Evolutionary conservation across 2,797 vertebrate species (phyloP), one percentile per base, ranked within the genome.

Genomic region (Pipistrellus nathusii): DNA sequence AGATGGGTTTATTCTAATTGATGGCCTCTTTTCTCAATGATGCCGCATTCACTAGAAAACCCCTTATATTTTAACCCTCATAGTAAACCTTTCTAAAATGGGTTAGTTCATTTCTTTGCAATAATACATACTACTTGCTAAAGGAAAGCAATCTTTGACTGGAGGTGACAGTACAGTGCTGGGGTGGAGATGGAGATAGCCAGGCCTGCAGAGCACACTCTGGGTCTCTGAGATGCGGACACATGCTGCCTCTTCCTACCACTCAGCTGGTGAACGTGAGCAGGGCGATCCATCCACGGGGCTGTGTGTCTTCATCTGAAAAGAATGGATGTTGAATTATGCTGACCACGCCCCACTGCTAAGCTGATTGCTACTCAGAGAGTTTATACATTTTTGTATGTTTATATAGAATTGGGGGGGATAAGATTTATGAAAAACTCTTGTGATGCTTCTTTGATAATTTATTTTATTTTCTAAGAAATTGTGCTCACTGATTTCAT

Each of bases 251-350:
- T 76, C 27, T 27, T 38, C 23, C 66, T 27, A 20, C 23, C 12
- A 0, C 68, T 80, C 25, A 48, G 73, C 44, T 12, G n/a, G 20
- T 14, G 46, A 77, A n/a, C 4, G 0, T 13, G 17, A 64, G 6
- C 38, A 35, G 57, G 7, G n/a, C 0, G 0, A 13, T 23, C 8
- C 20, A 18, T 44, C 35, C 76, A 2, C 0, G 0, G 1, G 25
- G 53, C 69, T 62, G 4, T 3, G 48, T 21, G 3, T 35, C 21
- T 46, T 51, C 41, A 2, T 51, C 55, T 35, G 44, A 25, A 35
- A 81, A 69, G 77, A 81, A 6, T 5, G 53, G 27, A n/a, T 0
- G 27, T 32, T 38, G 11, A 0, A 0, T 59, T 38, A 23, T 72
- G 78, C n/a, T 44, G 46, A 46, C 75, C 3, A 8, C 27, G 27